phyloP scores from a whole-genome alignment of 2,797 vertebrate genomes.

The Parotocinclus haroldoi region DNA sequence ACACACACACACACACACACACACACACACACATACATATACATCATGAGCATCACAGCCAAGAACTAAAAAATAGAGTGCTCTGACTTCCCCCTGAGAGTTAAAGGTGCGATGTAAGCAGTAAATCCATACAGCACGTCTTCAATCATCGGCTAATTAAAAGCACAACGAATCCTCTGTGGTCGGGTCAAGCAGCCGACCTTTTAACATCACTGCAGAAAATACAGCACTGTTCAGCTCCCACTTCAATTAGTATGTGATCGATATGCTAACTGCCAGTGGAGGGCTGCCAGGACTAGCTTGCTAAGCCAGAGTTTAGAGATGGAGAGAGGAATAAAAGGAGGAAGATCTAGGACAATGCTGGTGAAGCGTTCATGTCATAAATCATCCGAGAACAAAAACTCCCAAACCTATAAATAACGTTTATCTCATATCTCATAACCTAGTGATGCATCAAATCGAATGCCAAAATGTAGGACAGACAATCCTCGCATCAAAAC shows the following conservation, averaged over 20 bases:
- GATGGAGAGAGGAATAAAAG: background rate
- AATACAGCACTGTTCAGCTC: slow-evolving; percentile 29
- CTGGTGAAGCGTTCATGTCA: slow-evolving; percentile 3
- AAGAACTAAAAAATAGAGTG: background rate
- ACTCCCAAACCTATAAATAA: too few relatives aligned
- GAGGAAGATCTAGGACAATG: background rate
- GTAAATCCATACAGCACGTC: slow-evolving; percentile 3
- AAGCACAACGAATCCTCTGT: slow-evolving; percentile 4
- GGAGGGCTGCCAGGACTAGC: slow-evolving; percentile 33
- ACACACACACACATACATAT: too few relatives aligned
- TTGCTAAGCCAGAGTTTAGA: too few relatives aligned
- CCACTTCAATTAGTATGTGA: slow-evolving; percentile 43
- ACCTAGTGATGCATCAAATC: background rate
- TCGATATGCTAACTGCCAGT: slow-evolving; percentile 36
- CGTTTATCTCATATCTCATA: too few relatives aligned
- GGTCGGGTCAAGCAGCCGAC: slow-evolving; percentile 3
- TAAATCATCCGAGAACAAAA: background rate
- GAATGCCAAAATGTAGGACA: background rate
- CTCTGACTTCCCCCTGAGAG: background rate
- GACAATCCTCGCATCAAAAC: background rate
- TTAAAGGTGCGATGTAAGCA: background rate
- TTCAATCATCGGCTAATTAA: slow-evolving; percentile 20
- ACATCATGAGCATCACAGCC: too few relatives aligned
- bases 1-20: too few relatives aligned
- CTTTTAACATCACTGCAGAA: slow-evolving; percentile 22